Percentiles rank a stretch among this genome's conserved stretches.
Conservation (phyloP, 2,888 invertebrate genomes). For the Scaptomyza polygonia region DNA sequence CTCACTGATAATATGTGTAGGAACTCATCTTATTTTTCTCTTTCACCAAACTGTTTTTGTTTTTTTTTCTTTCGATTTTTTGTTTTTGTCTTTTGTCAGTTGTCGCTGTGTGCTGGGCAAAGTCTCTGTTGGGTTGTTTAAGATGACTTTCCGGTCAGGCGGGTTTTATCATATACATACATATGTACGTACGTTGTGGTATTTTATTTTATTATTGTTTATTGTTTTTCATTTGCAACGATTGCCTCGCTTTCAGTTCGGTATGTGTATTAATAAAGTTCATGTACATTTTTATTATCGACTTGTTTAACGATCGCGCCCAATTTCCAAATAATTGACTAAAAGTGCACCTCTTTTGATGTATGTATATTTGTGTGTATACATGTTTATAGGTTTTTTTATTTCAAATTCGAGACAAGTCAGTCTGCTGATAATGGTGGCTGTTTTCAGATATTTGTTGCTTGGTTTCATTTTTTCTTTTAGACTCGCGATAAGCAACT, state of each 20-base stretch:
- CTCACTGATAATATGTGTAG: neutral
- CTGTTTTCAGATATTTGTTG: neutral
- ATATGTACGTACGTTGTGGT: neutral
- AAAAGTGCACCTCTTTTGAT: neutral
- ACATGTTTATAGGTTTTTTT: neutral
- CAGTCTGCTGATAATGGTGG: constrained; percentile 13
- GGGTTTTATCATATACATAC: constrained; percentile 47
- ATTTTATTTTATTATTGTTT: constrained; percentile 31
- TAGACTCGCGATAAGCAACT: constrained; percentile 16
- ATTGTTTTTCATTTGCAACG: constrained; percentile 37
- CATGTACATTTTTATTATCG: constrained; percentile 46
- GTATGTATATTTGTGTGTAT: neutral
- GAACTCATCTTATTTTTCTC: constrained; percentile 9
- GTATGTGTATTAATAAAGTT: constrained; percentile 46
- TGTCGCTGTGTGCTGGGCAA: constrained; percentile 10
- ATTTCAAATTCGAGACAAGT: neutral
- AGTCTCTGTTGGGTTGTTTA: constrained; percentile 30
- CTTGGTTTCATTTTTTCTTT: constrained; percentile 4
- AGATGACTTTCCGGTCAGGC: constrained; percentile 65
- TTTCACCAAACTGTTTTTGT: constrained; percentile 14
- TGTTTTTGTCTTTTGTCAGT: constrained; percentile 13
- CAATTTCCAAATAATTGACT: constrained; percentile 32
- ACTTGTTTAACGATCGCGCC: constrained; percentile 22
- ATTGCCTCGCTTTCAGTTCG: constrained; percentile 40
- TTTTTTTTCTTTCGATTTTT: constrained; percentile 1